Percentiles rank a stretch among this genome's conserved stretches.
These are phyloP conservation scores for Sphyrna mokarran DNA, from an alignment of 2,113 vertebrate genomes.

Conservation along the genomic window DNA sequence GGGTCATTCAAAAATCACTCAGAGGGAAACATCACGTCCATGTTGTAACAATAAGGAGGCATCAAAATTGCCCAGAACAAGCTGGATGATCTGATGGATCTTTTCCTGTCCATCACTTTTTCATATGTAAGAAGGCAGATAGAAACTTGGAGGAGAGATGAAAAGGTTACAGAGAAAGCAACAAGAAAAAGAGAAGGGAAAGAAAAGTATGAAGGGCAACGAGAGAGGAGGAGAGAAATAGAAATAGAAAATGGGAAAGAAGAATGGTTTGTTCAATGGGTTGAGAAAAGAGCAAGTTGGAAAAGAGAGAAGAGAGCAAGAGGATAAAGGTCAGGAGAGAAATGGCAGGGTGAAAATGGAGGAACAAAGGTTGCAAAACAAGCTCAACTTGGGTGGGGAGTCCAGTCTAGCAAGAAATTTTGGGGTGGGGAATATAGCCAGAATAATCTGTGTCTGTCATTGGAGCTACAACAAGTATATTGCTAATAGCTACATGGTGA, in stretches of 20 bases:
- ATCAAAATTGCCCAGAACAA: neutral
- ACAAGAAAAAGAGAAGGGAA: neutral
- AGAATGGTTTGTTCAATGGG: neutral
- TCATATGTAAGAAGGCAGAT: neutral
- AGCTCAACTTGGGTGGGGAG: neutral
- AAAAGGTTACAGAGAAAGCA: neutral
- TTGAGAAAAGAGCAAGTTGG: neutral
- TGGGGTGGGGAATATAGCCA: neutral
- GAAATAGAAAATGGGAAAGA: too few species aligned
- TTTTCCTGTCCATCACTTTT: neutral
- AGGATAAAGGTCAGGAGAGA: neutral
- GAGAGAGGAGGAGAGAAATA: neutral
- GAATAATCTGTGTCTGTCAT: neutral
- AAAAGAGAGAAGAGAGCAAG: neutral
- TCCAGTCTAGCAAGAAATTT: neutral
- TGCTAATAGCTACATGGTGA: neutral
- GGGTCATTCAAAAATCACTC: too few species aligned
- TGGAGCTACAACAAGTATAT: neutral
- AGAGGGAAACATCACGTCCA: too few species aligned
- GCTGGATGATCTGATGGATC: neutral
- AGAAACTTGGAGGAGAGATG: neutral
- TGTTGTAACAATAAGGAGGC: too few species aligned
- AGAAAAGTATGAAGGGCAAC: neutral
- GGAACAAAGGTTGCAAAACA: neutral
- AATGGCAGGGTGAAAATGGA: neutral